phyloP scores from a whole-genome alignment of 1,140 invertebrate species.

The Varroa destructor region DNA sequence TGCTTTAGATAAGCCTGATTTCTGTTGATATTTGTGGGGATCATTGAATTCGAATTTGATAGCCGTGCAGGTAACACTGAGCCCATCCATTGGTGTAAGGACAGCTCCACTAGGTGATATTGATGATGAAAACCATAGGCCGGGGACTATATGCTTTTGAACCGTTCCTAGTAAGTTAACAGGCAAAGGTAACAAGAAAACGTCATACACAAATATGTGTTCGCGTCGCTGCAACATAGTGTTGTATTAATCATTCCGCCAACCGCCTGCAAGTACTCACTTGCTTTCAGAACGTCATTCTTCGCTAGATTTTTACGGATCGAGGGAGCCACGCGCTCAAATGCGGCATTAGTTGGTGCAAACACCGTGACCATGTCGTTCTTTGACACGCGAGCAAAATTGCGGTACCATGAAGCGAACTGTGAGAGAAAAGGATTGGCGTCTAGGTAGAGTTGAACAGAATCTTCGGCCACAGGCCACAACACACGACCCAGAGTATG shows the following conservation, averaged over 20 bases:
- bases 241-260: no score
- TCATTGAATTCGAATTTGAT: slow-evolving; percentile 10
- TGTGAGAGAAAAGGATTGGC: slow-evolving; percentile 19
- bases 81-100: slow-evolving; percentile 13
- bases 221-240: no score
- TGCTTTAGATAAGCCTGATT: no score
- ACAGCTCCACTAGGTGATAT: slow-evolving; percentile 4
- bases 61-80: slow-evolving; percentile 18
- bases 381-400: background rate
- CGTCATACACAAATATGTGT: no score
- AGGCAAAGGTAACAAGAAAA: background rate
- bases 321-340: slow-evolving; percentile 11
- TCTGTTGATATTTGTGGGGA: background rate
- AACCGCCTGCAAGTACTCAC: background rate
- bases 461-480: slow-evolving; percentile 14
- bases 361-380: slow-evolving; percentile 26
- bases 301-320: slow-evolving; percentile 22
- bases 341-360: slow-evolving; percentile 15
- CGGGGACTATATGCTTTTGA: slow-evolving; percentile 1
- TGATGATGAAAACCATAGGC: slow-evolving; percentile 18
- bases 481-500: slow-evolving; percentile 9
- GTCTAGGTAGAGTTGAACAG: slow-evolving; percentile 9
- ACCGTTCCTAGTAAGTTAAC: background rate
- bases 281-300: slow-evolving; percentile 25
- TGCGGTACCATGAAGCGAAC: slow-evolving; percentile 14